Evolutionary conservation across 2,888 invertebrate species (phyloP).

Genomic region (Epiblema foenella): DNA sequence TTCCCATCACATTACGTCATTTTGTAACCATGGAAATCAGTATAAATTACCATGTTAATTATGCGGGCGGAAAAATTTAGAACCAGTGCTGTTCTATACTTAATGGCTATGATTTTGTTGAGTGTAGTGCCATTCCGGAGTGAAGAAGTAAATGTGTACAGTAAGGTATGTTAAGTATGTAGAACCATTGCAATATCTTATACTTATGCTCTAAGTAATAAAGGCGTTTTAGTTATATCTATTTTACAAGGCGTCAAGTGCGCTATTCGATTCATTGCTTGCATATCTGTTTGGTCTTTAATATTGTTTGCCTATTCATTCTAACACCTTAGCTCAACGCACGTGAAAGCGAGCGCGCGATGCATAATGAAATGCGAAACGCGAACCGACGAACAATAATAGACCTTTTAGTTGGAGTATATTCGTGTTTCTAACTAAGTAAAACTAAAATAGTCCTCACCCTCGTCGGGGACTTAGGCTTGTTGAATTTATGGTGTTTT

Average conservation of each 20-base stretch:
- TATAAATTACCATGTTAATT: constrained; percentile 4
- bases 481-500: constrained; percentile 37
- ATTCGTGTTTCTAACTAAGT: constrained; percentile 28
- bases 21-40: background rate
- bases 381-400: no score
- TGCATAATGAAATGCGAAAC: no score
- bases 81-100: background rate
- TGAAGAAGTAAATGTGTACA: background rate
- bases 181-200: background rate
- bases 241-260: no score
- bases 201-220: background rate
- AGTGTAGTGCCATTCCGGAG: background rate
- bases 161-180: background rate
- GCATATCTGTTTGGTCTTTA: no score
- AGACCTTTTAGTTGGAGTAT: background rate
- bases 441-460: constrained; percentile 31
- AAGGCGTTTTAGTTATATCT: background rate
- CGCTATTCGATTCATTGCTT: no score
- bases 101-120: background rate
- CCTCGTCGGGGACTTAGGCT: constrained; percentile 30
- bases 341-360: no score
- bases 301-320: no score
- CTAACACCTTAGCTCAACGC: no score
- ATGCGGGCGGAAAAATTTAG: background rate
- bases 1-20: no score